phyloP scores from a whole-genome alignment of 2,888 invertebrate species.

The Erannis defoliaria region DNA sequence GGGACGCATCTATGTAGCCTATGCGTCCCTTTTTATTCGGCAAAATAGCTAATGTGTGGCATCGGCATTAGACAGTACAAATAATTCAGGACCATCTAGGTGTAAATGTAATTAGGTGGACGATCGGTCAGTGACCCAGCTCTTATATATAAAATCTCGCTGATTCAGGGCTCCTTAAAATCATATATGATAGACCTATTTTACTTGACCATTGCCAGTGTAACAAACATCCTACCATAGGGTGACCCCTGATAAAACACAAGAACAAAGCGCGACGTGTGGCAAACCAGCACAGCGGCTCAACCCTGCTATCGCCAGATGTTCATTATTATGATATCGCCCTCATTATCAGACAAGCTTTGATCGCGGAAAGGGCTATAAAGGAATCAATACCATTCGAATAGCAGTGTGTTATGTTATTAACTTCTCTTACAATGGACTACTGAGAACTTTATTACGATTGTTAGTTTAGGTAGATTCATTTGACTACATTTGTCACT shows the following conservation, averaged over 20 bases:
- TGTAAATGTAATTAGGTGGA: no score
- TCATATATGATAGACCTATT: no score
- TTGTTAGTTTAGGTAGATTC: background rate
- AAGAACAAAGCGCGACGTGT: slow-evolving; percentile 5
- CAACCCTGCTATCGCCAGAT: slow-evolving; percentile 38
- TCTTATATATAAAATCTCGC: no score
- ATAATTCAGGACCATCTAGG: no score
- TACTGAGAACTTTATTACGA: slow-evolving; percentile 3
- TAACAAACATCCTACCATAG: no score
- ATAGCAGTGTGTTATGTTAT: background rate
- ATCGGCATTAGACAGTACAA: no score
- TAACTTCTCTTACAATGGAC: slow-evolving; percentile 9
- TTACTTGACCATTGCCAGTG: background rate
- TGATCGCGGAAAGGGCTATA: slow-evolving; percentile 39
- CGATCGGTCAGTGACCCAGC: no score
- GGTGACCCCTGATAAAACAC: background rate
- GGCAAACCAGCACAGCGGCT: slow-evolving; percentile 20
- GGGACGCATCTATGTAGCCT: no score
- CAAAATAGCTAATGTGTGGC: no score
- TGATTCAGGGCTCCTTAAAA: no score
- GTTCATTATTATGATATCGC: slow-evolving; percentile 51
- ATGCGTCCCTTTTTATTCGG: no score
- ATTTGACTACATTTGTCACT: background rate
- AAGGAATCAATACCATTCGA: slow-evolving; percentile 29
- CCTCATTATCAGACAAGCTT: slow-evolving; percentile 44